Evolutionary conservation across 1,140 invertebrate species (phyloP), one percentile per base, ranked within the genome.

Genomic region (Procambarus virginalis): DNA sequence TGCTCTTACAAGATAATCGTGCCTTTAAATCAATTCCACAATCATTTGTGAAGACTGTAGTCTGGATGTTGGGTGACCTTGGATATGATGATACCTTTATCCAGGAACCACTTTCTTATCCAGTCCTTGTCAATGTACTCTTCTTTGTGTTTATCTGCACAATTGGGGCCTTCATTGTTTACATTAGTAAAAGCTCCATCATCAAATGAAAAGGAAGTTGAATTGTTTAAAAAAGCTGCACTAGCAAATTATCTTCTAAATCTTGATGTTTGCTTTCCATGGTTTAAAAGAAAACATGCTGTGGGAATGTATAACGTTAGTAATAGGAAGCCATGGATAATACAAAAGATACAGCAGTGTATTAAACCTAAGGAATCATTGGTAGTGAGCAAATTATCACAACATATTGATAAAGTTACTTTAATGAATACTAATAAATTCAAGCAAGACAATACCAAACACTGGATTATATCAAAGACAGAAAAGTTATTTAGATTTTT

Each of bases 51-150:
- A 90, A 92, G 68, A 87, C 85, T 12, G 70, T 89, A 12, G 89
- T 90, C 1, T 90, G 88, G 87, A 87, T 92, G 77, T 49, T 92
- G 20, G 91, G 91, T 2, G 91, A 92, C 20, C 55, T 90, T 6
- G 75, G 9, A 2, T 92, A 92, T 58, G 80, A 92, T 58, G 88
- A 90, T 22, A 90, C 79, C 6, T 92, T 92, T 45, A 46, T 91
- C 46, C n/a, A 49, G 12, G 75, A 86, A 14, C 51, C 70, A 34
- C 51, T 84, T 34, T 17, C 58, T 58, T 92, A 90, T 51, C 87
- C 86, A 3, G 17, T 82, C 12, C 77, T 89, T 58, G 75, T 79
- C 3, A 92, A 86, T 77, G n/a, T 70, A 22, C 60, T 92, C 49
- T 92, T 90, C 68, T 49, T 92, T 5, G n/a, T 90, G 10, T 86